These are phyloP conservation scores for Echinarachnius parma DNA, from an alignment of 53 echinoderm and acorn worm species.

Conservation along the genomic window DNA sequence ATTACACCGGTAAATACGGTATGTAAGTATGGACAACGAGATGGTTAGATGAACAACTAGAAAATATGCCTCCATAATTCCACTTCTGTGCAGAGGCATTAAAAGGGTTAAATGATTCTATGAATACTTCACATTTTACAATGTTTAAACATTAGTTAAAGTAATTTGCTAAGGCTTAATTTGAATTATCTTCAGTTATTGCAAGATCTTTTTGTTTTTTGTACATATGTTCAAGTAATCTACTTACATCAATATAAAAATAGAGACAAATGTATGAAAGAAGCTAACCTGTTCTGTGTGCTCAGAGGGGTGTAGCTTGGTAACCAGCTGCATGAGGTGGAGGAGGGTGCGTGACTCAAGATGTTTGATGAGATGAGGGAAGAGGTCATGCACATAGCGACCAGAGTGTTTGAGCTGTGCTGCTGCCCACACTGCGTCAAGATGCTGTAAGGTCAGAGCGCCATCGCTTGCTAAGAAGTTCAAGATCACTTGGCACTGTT, in stretches of 20 bases:
- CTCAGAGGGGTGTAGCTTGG: conserved; percentile 76
- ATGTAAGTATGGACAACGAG: no score
- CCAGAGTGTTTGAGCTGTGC: conserved; percentile 86
- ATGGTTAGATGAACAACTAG: no score
- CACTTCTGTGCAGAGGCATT: no score
- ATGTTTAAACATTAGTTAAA: background rate
- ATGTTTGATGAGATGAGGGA: conserved; percentile 83
- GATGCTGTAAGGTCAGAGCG: conserved; percentile 71
- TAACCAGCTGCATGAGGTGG: conserved; percentile 78
- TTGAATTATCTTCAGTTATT: no score
- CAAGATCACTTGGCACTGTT: conserved; percentile 87
- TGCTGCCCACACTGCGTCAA: conserved; percentile 83
- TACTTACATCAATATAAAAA: no score
- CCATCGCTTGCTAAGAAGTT: conserved; percentile 91
- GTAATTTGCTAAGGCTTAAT: no score
- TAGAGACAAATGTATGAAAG: no score
- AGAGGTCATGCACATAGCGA: conserved; percentile 84
- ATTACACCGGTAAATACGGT: no score
- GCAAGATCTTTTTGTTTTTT: no score
- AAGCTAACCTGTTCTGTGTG: conserved; percentile 90
- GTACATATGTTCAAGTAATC: no score
- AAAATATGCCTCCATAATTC: no score
- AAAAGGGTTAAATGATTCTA: no score
- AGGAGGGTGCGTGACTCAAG: conserved; percentile 71
- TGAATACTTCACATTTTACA: background rate